phyloP scores from a whole-genome alignment of 2,888 invertebrate species.

The Dolichomitus sp. region DNA sequence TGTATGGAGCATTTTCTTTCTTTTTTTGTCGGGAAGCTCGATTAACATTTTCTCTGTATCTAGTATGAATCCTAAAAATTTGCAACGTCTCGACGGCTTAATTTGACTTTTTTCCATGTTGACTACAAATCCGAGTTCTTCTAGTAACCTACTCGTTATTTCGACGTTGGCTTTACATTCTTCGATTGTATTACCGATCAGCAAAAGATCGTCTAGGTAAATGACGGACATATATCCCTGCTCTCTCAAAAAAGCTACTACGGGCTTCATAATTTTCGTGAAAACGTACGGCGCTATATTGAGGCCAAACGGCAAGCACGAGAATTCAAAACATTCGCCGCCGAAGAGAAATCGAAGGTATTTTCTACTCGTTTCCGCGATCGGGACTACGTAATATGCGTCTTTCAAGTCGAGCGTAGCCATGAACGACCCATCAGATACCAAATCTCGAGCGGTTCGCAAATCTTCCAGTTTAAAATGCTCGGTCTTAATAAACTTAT shows the following conservation, averaged over 20 bases:
- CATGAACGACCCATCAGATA: slow-evolving; percentile 36
- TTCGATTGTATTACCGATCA: slow-evolving; percentile 13
- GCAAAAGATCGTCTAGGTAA: slow-evolving; percentile 33
- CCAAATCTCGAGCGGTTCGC: slow-evolving; percentile 59
- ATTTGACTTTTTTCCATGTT: slow-evolving; percentile 34
- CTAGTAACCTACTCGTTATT: slow-evolving; percentile 1
- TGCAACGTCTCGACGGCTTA: not conserved
- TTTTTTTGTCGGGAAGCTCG: slow-evolving; percentile 33
- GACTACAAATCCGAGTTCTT: slow-evolving; percentile 41
- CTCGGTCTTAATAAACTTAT: slow-evolving; percentile 65
- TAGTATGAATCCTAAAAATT: slow-evolving; percentile 34
- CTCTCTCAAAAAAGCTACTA: slow-evolving; percentile 28
- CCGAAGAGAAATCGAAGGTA: slow-evolving; percentile 32
- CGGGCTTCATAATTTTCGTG: slow-evolving; percentile 40
- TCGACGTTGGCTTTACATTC: slow-evolving; percentile 13
- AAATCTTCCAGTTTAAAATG: slow-evolving; percentile 76
- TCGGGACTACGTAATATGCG: slow-evolving; percentile 40
- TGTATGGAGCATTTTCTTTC: not conserved
- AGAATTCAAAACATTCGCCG: slow-evolving; percentile 37
- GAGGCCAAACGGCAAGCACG: slow-evolving; percentile 33
- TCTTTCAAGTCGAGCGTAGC: slow-evolving; percentile 47
- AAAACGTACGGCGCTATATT: slow-evolving; percentile 36
- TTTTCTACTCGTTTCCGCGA: slow-evolving; percentile 31
- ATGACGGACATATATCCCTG: slow-evolving; percentile 20
- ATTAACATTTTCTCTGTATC: slow-evolving; percentile 30